Conservation (phyloP, 2,113 vertebrate species). For the Lonchura striata region DNA sequence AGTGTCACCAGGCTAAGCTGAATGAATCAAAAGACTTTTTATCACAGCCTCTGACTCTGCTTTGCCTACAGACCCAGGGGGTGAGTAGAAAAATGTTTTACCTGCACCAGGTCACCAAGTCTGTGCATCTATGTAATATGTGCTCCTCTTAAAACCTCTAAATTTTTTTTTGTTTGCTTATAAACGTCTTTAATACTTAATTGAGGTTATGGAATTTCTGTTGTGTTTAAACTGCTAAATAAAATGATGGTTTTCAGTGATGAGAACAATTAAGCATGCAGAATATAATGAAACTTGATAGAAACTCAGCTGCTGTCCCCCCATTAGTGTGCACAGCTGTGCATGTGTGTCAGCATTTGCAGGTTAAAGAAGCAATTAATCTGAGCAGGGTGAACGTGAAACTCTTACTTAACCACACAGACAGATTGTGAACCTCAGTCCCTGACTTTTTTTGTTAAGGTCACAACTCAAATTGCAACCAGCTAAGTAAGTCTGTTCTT, state of each 20-base stretch:
- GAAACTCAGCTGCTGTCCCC: slow-evolving; percentile 41
- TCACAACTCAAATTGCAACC: not conserved
- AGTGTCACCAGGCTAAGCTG: slow-evolving; percentile 39
- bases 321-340: slow-evolving; percentile 59
- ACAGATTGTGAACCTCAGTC: not conserved
- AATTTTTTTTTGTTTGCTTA: slow-evolving; percentile 4
- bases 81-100: not conserved
- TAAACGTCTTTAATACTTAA: slow-evolving; percentile 22
- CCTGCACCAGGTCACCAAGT: not conserved
- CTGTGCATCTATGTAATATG: not conserved
- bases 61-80: not conserved
- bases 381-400: slow-evolving; percentile 60
- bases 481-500: not conserved
- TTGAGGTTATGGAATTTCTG: slow-evolving; percentile 36
- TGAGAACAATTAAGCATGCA: slow-evolving; percentile 55
- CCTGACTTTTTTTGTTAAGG: not conserved
- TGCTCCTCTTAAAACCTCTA: not conserved
- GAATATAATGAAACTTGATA: slow-evolving; percentile 54
- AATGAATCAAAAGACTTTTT: slow-evolving; percentile 32
- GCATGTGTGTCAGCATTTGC: slow-evolving; percentile 39
- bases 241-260: slow-evolving; percentile 44
- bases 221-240: slow-evolving; percentile 43
- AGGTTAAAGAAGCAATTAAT: slow-evolving; percentile 72
- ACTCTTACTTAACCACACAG: slow-evolving; percentile 32
- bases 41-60: not conserved